A percentile compares a stretch with the other conserved stretches of the same genome.
Conservation (phyloP, 2,888 invertebrate genomes). For the Alsophila aescularia region DNA sequence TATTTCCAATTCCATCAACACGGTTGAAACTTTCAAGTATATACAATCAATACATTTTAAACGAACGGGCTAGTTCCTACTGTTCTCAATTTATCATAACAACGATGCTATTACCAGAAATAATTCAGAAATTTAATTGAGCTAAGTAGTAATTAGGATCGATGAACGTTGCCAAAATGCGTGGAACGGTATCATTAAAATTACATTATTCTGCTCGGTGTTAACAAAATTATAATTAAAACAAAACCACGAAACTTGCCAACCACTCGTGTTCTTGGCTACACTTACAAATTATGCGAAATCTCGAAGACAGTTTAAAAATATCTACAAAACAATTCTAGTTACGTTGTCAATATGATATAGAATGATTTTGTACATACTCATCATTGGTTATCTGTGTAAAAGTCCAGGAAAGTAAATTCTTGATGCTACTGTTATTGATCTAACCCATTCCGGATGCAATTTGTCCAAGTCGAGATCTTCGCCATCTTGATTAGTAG, state of each 20-base stretch:
- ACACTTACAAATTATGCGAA: conserved; percentile 11
- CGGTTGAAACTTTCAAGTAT: not conserved
- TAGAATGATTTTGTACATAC: conserved; percentile 9
- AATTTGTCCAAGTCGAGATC: conserved; percentile 1
- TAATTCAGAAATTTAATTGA: too few species aligned
- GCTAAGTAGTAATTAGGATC: conserved; percentile 1
- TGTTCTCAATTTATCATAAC: not conserved
- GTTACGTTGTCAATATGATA: too few species aligned
- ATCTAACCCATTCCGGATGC: not conserved
- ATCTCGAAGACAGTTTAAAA: conserved; percentile 18
- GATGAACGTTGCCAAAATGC: conserved; percentile 7
- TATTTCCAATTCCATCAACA: conserved; percentile 14
- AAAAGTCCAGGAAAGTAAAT: too few species aligned
- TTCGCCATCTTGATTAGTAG: not conserved
- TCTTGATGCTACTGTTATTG: not conserved
- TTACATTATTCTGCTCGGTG: conserved; percentile 15
- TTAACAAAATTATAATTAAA: conserved; percentile 18
- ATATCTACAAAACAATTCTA: conserved; percentile 6
- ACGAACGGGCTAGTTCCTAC: too few species aligned
- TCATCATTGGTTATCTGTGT: too few species aligned
- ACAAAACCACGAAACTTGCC: conserved; percentile 19
- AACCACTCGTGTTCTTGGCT: conserved; percentile 13
- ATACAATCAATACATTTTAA: not conserved
- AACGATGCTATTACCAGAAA: too few species aligned
- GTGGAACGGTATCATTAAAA: conserved; percentile 11